Evolutionary conservation across 2,113 vertebrate genomes (phyloP).

Genomic region (Cephalopterus ornatus): DNA sequence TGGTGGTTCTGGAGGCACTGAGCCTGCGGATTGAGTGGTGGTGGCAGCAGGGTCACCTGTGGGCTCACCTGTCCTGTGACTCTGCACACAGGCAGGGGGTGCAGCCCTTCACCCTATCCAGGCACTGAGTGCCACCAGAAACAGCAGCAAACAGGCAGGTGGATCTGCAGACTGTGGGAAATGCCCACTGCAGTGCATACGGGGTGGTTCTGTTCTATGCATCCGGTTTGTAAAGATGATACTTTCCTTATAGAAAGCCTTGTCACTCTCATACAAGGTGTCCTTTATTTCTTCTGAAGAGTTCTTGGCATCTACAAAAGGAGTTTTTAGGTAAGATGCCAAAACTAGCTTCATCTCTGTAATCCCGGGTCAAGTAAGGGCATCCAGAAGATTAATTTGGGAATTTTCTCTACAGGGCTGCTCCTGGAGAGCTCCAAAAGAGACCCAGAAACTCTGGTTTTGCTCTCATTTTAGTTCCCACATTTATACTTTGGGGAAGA

Average conservation of each 20-base stretch:
- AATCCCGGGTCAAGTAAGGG: background rate
- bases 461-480: background rate
- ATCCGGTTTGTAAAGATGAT: background rate
- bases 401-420: background rate
- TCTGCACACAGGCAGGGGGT: fast-evolving
- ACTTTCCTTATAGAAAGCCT: background rate
- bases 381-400: background rate
- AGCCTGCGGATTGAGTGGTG: background rate
- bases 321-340: background rate
- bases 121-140: fast-evolving
- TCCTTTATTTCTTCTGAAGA: background rate
- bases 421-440: background rate
- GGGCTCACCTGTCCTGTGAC: background rate
- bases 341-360: background rate
- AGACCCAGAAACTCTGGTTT: background rate
- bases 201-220: background rate
- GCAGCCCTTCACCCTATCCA: fast-evolving
- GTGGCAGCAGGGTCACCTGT: background rate
- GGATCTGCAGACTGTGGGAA: background rate
- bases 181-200: background rate
- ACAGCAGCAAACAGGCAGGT: background rate
- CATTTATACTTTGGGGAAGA: background rate
- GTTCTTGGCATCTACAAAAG: background rate
- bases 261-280: background rate
- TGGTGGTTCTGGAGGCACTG: background rate